phyloP scores from a whole-genome alignment of 2,797 vertebrate species.

The Acrossocheilus fasciatus region DNA sequence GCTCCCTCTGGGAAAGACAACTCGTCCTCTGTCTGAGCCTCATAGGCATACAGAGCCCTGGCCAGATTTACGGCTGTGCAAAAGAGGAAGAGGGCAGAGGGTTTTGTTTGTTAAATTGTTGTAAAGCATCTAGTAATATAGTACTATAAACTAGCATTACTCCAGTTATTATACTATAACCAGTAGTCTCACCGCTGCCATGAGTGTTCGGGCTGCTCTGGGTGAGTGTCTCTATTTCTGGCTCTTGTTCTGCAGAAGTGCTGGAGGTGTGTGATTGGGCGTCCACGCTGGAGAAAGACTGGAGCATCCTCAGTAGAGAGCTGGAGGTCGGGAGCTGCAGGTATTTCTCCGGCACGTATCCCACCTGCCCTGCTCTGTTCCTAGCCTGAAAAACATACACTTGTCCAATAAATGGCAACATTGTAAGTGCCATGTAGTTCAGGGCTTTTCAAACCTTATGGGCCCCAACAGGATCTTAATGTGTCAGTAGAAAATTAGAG shows the following conservation, averaged over 20 bases:
- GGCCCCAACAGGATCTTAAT: background rate
- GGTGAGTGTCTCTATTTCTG: constrained; percentile 79
- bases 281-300: constrained; percentile 90
- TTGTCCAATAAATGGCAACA: background rate
- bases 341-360: constrained; percentile 96
- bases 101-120: background rate
- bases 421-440: background rate
- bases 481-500: background rate
- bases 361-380: constrained; percentile 91
- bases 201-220: constrained; percentile 87
- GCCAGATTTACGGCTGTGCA: constrained; percentile 86
- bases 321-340: constrained; percentile 93
- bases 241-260: constrained; percentile 87
- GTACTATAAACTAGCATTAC: background rate
- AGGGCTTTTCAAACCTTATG: background rate
- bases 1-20: constrained; percentile 95
- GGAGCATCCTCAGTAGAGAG: constrained; percentile 94
- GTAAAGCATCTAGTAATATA: background rate
- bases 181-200: constrained; percentile 81
- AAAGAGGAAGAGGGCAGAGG: constrained; percentile 23
- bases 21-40: constrained; percentile 92
- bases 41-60: constrained; percentile 96
- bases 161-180: background rate
- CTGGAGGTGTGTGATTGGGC: constrained; percentile 92
- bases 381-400: constrained; percentile 80